phyloP scores from a whole-genome alignment of 2,113 vertebrate genomes.

The Lepidothrix coronata region DNA sequence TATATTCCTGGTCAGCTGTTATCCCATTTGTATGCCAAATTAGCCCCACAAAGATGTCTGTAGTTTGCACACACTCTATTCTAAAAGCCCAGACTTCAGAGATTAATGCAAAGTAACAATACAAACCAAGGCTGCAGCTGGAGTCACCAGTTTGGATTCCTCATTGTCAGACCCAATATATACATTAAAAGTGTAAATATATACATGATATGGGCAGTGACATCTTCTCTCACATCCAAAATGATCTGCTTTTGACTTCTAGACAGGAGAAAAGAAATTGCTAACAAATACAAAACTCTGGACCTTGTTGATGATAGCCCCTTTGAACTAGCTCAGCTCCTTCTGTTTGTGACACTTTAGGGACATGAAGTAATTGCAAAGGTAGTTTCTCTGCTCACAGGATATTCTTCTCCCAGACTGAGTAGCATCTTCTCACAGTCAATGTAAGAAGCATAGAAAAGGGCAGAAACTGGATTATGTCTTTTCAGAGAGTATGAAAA shows the following conservation, averaged over 20 bases:
- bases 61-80: background rate
- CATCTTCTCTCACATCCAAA: background rate
- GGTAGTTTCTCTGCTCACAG: background rate
- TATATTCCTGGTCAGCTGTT: background rate
- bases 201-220: background rate
- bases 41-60: background rate
- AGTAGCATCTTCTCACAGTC: background rate
- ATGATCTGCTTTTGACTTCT: slow-evolving; percentile 17
- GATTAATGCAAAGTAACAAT: background rate
- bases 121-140: background rate
- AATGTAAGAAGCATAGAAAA: background rate
- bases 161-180: background rate
- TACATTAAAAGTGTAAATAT: slow-evolving; percentile 6
- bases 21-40: background rate
- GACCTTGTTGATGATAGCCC: background rate
- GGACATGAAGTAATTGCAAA: background rate
- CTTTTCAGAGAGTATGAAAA: background rate
- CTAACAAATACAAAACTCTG: background rate
- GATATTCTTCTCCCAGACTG: background rate
- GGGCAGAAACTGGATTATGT: background rate
- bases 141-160: background rate
- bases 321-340: background rate
- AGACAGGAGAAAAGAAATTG: slow-evolving; percentile 1
- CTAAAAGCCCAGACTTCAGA: background rate
- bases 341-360: background rate